Evolutionary conservation across 2,888 invertebrate genomes (phyloP).

Genomic region (Trimorus sp.): DNA sequence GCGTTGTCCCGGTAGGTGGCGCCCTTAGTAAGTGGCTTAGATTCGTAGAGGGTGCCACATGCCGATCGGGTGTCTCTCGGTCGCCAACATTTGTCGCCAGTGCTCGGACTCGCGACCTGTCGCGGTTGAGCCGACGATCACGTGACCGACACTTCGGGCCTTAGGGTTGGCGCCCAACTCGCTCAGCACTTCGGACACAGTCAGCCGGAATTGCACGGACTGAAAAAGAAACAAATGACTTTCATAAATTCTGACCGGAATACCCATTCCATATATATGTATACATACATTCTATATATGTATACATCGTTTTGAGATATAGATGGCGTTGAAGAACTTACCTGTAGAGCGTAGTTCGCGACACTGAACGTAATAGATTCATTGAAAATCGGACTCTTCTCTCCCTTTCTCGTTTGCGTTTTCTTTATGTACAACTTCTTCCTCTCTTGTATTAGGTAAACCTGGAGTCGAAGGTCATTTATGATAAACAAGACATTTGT

Average conservation of each 20-base stretch:
- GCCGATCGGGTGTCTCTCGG: slow-evolving; percentile 89
- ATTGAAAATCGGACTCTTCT: slow-evolving; percentile 90
- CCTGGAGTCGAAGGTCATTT: slow-evolving; percentile 78
- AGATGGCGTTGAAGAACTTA: slow-evolving; percentile 71
- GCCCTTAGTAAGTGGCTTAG: slow-evolving; percentile 65
- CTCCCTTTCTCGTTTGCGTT: slow-evolving; percentile 88
- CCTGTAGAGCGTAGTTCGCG: slow-evolving; percentile 87
- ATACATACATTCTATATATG: too few relatives aligned
- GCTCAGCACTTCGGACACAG: slow-evolving; percentile 83
- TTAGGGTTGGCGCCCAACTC: slow-evolving; percentile 82
- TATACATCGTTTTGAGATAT: not conserved
- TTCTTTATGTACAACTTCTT: slow-evolving; percentile 92
- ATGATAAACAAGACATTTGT: too few relatives aligned
- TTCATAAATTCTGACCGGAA: not conserved
- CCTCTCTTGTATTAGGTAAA: slow-evolving; percentile 90
- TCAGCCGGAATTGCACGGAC: slow-evolving; percentile 89
- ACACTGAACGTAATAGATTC: slow-evolving; percentile 93
- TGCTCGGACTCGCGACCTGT: slow-evolving; percentile 88
- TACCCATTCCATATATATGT: too few relatives aligned
- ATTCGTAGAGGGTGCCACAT: slow-evolving; percentile 91
- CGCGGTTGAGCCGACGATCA: slow-evolving; percentile 89
- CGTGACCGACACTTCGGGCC: slow-evolving; percentile 88
- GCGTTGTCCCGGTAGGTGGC: slow-evolving; percentile 26
- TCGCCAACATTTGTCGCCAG: slow-evolving; percentile 92
- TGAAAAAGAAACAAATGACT: slow-evolving; percentile 75